These are phyloP conservation scores for Gryon sp. DNA, from an alignment of 1,140 invertebrate species.

Conservation along the genomic window DNA sequence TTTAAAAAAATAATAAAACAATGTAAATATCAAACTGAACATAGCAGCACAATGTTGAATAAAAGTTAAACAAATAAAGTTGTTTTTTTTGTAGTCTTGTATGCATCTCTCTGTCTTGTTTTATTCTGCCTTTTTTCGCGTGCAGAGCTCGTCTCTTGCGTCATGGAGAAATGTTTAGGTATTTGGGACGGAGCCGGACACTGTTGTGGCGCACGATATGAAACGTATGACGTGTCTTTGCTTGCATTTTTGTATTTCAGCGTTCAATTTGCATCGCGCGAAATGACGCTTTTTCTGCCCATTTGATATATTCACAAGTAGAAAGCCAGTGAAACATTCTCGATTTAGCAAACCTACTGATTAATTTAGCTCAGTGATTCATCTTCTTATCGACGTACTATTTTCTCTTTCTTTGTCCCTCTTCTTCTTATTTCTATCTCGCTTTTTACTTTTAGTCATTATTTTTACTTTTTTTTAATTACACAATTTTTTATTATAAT, in stretches of 20 bases:
- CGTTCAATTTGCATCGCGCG: too few relatives aligned
- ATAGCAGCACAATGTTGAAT: too few relatives aligned
- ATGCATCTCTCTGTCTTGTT: slow-evolving; percentile 22
- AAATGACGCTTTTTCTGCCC: slow-evolving; percentile 12
- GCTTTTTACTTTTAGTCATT: neutral
- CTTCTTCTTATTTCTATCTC: neutral
- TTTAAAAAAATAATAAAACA: too few relatives aligned
- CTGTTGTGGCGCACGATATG: slow-evolving; percentile 44
- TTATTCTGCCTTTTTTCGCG: slow-evolving; percentile 19
- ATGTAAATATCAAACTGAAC: too few relatives aligned
- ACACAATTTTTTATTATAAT: neutral
- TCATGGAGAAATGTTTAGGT: slow-evolving; percentile 58
- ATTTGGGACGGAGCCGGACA: slow-evolving; percentile 58
- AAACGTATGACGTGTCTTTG: slow-evolving; percentile 45
- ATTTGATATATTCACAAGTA: slow-evolving; percentile 27
- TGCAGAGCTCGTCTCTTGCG: slow-evolving; percentile 33
- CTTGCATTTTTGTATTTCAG: too few relatives aligned
- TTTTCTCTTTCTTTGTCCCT: too few relatives aligned
- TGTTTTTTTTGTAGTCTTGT: slow-evolving; percentile 1
- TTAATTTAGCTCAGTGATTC: slow-evolving; percentile 25
- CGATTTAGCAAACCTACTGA: slow-evolving; percentile 6
- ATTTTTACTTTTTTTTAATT: neutral
- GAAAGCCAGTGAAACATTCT: slow-evolving; percentile 6
- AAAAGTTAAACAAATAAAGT: too few relatives aligned
- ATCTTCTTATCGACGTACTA: slow-evolving; percentile 6